phyloP scores from a whole-genome alignment of 1,140 invertebrate species.

The Plectus sambesii region DNA sequence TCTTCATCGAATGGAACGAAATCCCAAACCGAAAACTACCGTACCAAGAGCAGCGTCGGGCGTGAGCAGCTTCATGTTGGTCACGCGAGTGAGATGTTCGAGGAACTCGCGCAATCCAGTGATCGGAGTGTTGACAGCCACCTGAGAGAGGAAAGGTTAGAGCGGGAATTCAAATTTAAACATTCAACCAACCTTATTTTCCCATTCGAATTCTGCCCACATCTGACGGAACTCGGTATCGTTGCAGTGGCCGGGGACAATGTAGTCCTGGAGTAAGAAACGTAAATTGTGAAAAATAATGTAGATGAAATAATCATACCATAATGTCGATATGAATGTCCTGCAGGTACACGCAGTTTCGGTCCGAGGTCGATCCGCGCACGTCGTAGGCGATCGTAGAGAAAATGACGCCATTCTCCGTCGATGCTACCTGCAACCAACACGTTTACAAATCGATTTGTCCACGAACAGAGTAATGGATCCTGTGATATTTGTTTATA shows the following conservation, averaged over 20 bases:
- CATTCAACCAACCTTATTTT: conserved; percentile 71
- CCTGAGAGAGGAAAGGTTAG: conserved; percentile 47
- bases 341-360: conserved; percentile 93
- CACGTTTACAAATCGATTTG: no score
- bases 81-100: conserved; percentile 76
- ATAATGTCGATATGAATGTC: conserved; percentile 99
- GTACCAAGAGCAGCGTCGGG: conserved; percentile 54
- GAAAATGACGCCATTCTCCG: conserved; percentile 98
- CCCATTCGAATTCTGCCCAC: conserved; percentile 99
- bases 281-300: not conserved
- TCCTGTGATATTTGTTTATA: no score
- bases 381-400: conserved; percentile 76
- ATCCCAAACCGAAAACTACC: conserved; percentile 5
- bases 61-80: conserved; percentile 98
- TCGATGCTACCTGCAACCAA: conserved; percentile 84
- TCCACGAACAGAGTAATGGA: no score
- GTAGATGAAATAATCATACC: conserved; percentile 41
- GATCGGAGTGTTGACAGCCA: conserved; percentile 87
- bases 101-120: conserved; percentile 85
- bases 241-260: conserved; percentile 85
- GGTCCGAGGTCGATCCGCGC: conserved; percentile 70
- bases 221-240: conserved; percentile 92
- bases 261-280: conserved; percentile 63
- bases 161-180: conserved; percentile 11
- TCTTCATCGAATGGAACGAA: not conserved